Percentiles rank a stretch among this genome's conserved stretches.
Evolutionary conservation across 2,113 vertebrate genomes (phyloP).

Genomic region (Dolichallabes microphthalmus): DNA sequence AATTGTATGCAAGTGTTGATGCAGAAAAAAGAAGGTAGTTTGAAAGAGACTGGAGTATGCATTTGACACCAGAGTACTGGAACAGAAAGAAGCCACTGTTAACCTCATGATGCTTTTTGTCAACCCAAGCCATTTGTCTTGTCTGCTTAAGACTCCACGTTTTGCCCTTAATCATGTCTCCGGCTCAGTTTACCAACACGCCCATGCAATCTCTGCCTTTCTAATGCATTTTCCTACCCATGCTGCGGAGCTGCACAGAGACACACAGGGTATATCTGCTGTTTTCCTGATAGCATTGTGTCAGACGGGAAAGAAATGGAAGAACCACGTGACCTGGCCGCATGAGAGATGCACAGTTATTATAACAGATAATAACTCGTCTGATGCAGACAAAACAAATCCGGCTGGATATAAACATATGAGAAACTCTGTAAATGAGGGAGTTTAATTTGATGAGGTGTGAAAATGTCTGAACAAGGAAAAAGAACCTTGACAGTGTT

Average conservation of each 20-base stretch:
- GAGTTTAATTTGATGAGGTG: conserved; percentile 10
- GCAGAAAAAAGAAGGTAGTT: too few species aligned
- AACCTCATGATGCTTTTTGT: not conserved
- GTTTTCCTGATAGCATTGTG: conserved; percentile 41
- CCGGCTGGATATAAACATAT: conserved; percentile 16
- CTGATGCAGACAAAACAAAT: conserved; percentile 42
- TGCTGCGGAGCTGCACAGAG: not conserved
- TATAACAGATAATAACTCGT: conserved; percentile 24
- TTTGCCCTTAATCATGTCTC: conserved; percentile 21
- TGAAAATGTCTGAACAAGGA: conserved; percentile 7
- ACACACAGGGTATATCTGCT: conserved; percentile 27
- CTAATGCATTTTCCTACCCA: conserved; percentile 47
- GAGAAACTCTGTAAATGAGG: not conserved
- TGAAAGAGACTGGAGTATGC: too few species aligned
- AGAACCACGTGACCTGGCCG: conserved; percentile 20
- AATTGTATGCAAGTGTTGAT: too few species aligned
- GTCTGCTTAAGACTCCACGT: conserved; percentile 6
- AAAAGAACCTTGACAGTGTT: not conserved
- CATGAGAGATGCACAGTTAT: conserved; percentile 33
- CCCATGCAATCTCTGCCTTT: conserved; percentile 35
- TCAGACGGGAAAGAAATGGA: conserved; percentile 7
- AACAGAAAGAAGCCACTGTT: not conserved
- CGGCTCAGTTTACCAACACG: conserved; percentile 9
- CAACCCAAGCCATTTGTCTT: conserved; percentile 10
- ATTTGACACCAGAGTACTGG: not conserved